These are phyloP conservation scores for Sebastes cheni DNA, from an alignment of 2,797 vertebrate genomes.

Conservation along the genomic window DNA sequence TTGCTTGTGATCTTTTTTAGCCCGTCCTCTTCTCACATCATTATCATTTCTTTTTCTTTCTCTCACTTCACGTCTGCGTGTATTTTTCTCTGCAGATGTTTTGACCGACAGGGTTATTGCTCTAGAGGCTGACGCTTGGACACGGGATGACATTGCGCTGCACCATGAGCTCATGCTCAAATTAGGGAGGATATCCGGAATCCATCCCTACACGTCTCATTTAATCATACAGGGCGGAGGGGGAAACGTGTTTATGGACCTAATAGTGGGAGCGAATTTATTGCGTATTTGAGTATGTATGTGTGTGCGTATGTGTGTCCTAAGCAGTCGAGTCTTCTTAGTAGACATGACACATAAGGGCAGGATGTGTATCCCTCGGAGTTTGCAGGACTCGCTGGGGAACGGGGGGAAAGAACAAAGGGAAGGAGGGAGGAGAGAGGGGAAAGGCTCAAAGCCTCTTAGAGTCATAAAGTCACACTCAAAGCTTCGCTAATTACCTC, in stretches of 20 bases:
- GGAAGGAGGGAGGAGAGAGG: conserved; percentile 13
- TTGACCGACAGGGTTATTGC: conserved; percentile 77
- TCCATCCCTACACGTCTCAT: conserved; percentile 73
- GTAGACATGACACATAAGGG: conserved; percentile 50
- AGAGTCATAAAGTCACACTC: conserved; percentile 60
- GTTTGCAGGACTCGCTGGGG: conserved; percentile 27
- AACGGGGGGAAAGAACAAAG: conserved; percentile 52
- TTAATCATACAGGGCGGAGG: conserved; percentile 74
- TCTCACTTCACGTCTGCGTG: conserved; percentile 46
- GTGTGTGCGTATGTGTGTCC: conserved; percentile 22
- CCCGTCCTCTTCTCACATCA: conserved; percentile 45
- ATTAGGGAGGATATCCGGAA: conserved; percentile 83
- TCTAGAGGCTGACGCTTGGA: conserved; percentile 76
- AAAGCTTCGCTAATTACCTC: conserved; percentile 61
- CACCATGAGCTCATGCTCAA: conserved; percentile 78
- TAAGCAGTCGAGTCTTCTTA: conserved; percentile 35
- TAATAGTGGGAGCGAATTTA: conserved; percentile 45
- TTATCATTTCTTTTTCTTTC: conserved; percentile 12
- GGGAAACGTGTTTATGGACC: conserved; percentile 64
- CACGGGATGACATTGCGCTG: conserved; percentile 70
- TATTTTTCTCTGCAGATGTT: conserved; percentile 78
- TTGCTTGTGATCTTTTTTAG: conserved; percentile 26
- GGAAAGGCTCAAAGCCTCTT: conserved; percentile 45
- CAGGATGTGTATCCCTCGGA: conserved; percentile 49
- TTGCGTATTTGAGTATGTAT: conserved; percentile 32